phyloP scores from a whole-genome alignment of 2,797 vertebrate genomes.

The Oreochromis mossambicus region DNA sequence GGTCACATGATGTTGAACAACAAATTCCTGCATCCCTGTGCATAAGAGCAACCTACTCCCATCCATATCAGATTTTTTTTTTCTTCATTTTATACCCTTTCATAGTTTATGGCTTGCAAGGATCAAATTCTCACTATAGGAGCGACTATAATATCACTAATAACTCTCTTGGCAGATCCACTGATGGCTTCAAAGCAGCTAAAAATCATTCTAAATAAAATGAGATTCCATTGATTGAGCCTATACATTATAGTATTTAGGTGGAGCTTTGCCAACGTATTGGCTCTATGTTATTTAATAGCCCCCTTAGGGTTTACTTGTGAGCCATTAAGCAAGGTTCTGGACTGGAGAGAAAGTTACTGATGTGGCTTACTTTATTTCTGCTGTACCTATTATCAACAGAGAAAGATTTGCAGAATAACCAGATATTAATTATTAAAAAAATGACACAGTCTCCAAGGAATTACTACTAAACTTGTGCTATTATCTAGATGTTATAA shows the following conservation, averaged over 20 bases:
- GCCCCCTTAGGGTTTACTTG: slow-evolving; percentile 23
- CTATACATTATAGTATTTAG: slow-evolving; percentile 46
- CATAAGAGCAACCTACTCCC: not conserved
- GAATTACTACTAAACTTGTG: too few relatives aligned
- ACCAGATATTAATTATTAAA: not conserved
- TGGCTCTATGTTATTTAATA: slow-evolving; percentile 38
- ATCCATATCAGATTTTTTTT: not conserved
- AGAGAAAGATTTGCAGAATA: not conserved
- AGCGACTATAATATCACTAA: slow-evolving; percentile 49
- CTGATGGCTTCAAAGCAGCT: not conserved
- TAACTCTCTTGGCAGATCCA: slow-evolving; percentile 31
- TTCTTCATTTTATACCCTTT: not conserved
- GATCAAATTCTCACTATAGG: slow-evolving; percentile 21
- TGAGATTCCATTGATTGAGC: slow-evolving; percentile 48
- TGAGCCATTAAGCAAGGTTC: slow-evolving; percentile 23
- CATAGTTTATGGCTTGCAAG: not conserved
- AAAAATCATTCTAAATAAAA: slow-evolving; percentile 38
- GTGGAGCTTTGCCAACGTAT: slow-evolving; percentile 7
- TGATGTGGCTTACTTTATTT: not conserved
- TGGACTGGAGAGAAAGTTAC: slow-evolving; percentile 1
- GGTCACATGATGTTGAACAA: slow-evolving; percentile 32
- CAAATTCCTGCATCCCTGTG: slow-evolving; percentile 1
- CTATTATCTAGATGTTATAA: not conserved
- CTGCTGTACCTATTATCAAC: not conserved
- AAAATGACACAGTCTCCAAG: not conserved